Percentiles rank a stretch among this genome's conserved stretches.
Evolutionary conservation across 53 echinoderm and acorn worm genomes (phyloP).

Genomic region (Paelopatides confundens): DNA sequence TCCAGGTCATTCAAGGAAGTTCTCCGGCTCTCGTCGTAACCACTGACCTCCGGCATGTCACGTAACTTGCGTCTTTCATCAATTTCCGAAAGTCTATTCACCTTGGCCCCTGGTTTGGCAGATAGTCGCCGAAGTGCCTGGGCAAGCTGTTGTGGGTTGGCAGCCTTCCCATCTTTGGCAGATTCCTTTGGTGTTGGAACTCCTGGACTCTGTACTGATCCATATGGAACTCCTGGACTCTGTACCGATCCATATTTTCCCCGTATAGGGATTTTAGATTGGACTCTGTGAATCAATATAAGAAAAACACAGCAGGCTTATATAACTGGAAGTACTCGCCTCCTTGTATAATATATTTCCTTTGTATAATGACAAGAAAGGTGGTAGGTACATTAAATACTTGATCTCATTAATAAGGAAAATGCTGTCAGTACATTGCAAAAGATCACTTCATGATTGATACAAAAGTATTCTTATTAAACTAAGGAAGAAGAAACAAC

Average conservation of each 20-base stretch:
- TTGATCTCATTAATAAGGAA: too few species aligned
- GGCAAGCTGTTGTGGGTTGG: constrained; percentile 69
- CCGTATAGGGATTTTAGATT: not conserved
- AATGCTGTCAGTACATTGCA: too few species aligned
- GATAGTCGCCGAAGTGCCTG: constrained; percentile 67
- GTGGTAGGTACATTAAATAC: too few species aligned
- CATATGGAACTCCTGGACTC: constrained; percentile 22
- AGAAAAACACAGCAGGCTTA: too few species aligned
- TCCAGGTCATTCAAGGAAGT: constrained; percentile 62
- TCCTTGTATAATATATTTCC: too few species aligned
- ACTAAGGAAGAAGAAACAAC: too few species aligned
- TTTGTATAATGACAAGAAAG: too few species aligned
- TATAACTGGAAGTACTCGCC: too few species aligned
- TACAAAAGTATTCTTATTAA: too few species aligned
- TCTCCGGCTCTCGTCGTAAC: constrained; percentile 65
- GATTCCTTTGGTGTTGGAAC: constrained; percentile 54
- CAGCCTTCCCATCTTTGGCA: constrained; percentile 61
- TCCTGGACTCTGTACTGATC: constrained; percentile 29
- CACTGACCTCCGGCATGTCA: constrained; percentile 44
- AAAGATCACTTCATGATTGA: too few species aligned
- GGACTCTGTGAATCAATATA: too few species aligned
- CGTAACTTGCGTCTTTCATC: constrained; percentile 32
- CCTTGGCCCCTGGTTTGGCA: constrained; percentile 24
- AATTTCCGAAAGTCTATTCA: not conserved
- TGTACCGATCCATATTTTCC: not conserved